Evolutionary conservation across 2,797 vertebrate genomes (phyloP), one percentile per base, ranked within the genome.

Genomic region (Molossus alvarezi): DNA sequence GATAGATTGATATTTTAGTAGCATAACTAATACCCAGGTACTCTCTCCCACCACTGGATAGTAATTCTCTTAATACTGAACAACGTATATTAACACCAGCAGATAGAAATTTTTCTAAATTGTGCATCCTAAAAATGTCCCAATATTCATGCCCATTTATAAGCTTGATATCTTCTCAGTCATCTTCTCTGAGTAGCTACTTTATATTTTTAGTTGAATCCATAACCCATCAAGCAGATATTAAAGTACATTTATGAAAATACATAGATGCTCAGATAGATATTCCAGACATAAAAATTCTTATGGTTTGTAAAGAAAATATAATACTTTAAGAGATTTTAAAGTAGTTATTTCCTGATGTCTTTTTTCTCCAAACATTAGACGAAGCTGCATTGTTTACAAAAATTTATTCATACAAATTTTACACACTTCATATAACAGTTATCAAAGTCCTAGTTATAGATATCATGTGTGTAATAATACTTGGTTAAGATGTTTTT

Each of bases 321-420:
- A 65, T 94, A 90, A 75, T 96, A 91, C 96, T 96, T 97, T 90
- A 95, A 96, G 85, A 87, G 29, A 75, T 98, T 96, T 97, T 95
- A 85, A 92, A 97, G 94, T 62, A 97, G 88, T 97, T 96, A 97
- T 80, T 60, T 97, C 98, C 96, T 98, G 93, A 95, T 98, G 95
- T 96, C 87, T 97, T 94, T 95, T 98, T 96, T 98, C 98, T 98
- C 97, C 99, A 99, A 99, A 99, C 99, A 99, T 99, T 99, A 99
- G 99, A 99, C 99, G 85, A 99, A 99, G 98, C 98, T 99, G 98
- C 99, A 98, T 99, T 99, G 99, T 99, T 99, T 99, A 99, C 99
- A 99, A 99, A 99, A 99, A 99, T 99, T 99, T 99, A 99, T 99
- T 99, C 99, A 99, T 99, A 99, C 99, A 99, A 99, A 99, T 99